These are phyloP conservation scores for Acrocephalus kingi DNA, from an alignment of 2,113 vertebrate species.

Conservation along the genomic window DNA sequence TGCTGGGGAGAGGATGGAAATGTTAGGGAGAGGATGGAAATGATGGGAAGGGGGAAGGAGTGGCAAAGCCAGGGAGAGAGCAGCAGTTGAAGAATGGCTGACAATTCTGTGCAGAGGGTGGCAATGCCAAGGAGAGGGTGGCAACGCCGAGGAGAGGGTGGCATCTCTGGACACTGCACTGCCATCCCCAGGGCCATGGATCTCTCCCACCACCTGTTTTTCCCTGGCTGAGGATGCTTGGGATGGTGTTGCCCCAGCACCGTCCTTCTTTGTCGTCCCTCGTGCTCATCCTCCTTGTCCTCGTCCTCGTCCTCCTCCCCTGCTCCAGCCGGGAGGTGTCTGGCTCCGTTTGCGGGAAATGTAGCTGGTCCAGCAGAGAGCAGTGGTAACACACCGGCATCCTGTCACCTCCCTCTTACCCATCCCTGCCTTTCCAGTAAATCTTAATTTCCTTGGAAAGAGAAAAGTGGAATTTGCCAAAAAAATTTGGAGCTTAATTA, in stretches of 20 bases:
- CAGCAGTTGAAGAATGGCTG: background rate
- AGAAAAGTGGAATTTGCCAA: background rate
- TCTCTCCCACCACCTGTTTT: background rate
- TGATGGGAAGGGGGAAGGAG: background rate
- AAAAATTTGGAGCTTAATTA: background rate
- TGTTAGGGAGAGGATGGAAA: background rate
- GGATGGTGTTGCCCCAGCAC: background rate
- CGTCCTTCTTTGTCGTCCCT: background rate
- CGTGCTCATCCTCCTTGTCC: too few species aligned
- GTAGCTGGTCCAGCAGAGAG: background rate
- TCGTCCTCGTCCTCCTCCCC: background rate
- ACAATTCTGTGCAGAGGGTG: background rate
- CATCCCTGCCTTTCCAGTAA: background rate
- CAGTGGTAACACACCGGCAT: background rate
- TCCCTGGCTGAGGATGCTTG: background rate
- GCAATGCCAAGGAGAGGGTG: background rate
- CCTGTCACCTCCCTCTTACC: background rate
- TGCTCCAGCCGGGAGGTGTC: background rate
- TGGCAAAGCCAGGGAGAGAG: background rate
- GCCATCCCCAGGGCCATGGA: background rate
- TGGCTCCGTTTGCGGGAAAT: rapidly evolving
- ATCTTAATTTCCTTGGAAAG: constrained; percentile 3
- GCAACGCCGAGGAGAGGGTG: too few species aligned
- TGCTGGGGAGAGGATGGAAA: background rate
- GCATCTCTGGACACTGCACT: background rate